Percentiles rank a stretch among this genome's conserved stretches.
Conservation (phyloP, 2,113 vertebrate genomes). For the Acinonyx jubatus region DNA sequence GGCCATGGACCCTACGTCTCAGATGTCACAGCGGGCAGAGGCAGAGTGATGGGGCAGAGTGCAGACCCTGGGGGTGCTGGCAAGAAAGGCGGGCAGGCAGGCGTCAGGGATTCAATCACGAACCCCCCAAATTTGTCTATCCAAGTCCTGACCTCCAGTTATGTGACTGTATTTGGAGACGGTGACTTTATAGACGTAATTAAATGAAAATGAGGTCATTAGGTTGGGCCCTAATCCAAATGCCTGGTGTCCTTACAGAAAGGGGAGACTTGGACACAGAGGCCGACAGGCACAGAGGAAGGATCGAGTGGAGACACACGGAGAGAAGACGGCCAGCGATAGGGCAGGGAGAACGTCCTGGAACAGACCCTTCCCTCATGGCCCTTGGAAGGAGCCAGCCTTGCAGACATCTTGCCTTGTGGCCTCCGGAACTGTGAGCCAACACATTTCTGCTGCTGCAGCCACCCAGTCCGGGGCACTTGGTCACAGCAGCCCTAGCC, state of each 20-base stretch:
- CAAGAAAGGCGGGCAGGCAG: background rate
- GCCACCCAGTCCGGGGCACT: accelerated
- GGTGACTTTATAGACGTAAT: background rate
- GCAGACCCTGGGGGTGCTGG: background rate
- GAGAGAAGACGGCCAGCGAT: accelerated
- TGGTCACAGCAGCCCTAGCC: background rate
- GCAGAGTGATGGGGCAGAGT: background rate
- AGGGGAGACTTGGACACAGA: background rate
- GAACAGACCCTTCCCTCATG: accelerated
- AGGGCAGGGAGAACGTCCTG: background rate
- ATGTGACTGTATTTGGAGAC: background rate
- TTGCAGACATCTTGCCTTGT: too few relatives aligned
- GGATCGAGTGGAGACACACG: background rate
- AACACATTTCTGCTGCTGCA: accelerated
- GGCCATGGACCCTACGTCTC: accelerated
- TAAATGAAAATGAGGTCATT: background rate
- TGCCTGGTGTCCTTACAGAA: background rate
- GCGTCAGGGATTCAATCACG: background rate
- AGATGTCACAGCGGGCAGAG: background rate
- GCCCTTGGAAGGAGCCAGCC: background rate
- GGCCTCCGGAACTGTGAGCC: background rate
- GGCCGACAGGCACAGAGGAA: background rate
- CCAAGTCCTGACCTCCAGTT: background rate
- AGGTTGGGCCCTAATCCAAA: background rate
- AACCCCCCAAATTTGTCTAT: background rate